Evolutionary conservation across 2,797 vertebrate genomes (phyloP).

Genomic region (Hipposideros larvatus): DNA sequence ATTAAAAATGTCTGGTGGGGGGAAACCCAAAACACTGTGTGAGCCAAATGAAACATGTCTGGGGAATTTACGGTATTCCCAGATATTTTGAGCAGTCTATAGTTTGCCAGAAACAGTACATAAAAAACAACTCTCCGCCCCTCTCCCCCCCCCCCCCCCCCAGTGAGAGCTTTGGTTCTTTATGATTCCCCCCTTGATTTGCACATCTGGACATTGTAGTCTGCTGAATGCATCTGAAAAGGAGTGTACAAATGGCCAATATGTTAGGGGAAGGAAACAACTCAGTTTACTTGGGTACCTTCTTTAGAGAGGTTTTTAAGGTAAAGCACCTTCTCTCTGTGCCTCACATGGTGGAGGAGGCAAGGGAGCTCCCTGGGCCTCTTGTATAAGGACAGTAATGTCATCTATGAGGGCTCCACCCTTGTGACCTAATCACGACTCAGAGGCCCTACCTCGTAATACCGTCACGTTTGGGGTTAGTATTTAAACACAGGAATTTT

Average conservation of each 20-base stretch:
- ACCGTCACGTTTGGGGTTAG: background rate
- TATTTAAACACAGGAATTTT: background rate
- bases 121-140: background rate
- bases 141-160: background rate
- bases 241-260: background rate
- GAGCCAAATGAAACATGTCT: constrained; percentile 33
- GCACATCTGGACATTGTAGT: background rate
- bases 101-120: constrained; percentile 39
- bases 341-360: background rate
- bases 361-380: background rate
- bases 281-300: background rate
- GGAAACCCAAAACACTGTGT: background rate
- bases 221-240: constrained; percentile 38
- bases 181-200: background rate
- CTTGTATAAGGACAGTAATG: background rate
- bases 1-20: background rate
- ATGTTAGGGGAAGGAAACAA: background rate
- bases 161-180: constrained; percentile 44
- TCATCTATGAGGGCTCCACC: background rate
- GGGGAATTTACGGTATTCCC: constrained; percentile 38
- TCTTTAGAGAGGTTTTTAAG: background rate
- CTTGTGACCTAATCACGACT: background rate
- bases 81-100: constrained; percentile 31
- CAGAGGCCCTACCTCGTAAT: background rate
- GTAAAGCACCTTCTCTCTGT: background rate